These are phyloP conservation scores for Rambutsinella grinnellia DNA, from an alignment of 2,888 invertebrate genomes.

Conservation along the genomic window DNA sequence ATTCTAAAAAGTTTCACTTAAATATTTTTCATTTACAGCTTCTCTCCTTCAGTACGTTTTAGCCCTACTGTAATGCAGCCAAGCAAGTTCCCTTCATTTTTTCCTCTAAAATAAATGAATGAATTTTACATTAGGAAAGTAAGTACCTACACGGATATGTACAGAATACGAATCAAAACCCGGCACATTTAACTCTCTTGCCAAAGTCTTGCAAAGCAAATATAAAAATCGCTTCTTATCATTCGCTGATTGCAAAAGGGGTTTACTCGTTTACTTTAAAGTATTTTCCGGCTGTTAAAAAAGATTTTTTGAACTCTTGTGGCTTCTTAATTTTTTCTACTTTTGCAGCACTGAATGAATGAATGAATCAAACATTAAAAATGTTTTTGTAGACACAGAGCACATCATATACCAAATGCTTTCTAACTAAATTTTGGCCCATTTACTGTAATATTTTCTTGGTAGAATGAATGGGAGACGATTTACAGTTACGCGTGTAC, in stretches of 20 bases:
- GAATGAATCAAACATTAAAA: background rate
- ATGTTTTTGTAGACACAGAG: no score
- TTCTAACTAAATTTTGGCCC: no score
- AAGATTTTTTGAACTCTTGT: no score
- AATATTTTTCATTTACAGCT: background rate
- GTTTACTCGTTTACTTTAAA: no score
- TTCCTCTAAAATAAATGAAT: constrained; percentile 30
- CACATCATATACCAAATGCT: background rate
- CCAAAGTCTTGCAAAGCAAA: background rate
- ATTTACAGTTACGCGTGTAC: no score
- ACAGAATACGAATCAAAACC: background rate
- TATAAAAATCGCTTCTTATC: background rate
- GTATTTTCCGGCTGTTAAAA: no score
- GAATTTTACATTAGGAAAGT: background rate
- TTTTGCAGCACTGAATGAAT: no score
- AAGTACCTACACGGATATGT: background rate
- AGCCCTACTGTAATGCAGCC: constrained; percentile 39
- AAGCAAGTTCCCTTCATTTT: constrained; percentile 27
- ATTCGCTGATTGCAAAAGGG: background rate
- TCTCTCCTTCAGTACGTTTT: background rate
- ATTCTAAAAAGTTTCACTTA: background rate
- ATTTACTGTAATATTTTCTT: constrained; percentile 7
- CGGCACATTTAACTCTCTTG: background rate
- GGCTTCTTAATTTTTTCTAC: no score
- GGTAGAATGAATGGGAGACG: constrained; percentile 1